Evolutionary conservation across 2,113 vertebrate genomes (phyloP).

Genomic region (Epinephelus lanceolatus): DNA sequence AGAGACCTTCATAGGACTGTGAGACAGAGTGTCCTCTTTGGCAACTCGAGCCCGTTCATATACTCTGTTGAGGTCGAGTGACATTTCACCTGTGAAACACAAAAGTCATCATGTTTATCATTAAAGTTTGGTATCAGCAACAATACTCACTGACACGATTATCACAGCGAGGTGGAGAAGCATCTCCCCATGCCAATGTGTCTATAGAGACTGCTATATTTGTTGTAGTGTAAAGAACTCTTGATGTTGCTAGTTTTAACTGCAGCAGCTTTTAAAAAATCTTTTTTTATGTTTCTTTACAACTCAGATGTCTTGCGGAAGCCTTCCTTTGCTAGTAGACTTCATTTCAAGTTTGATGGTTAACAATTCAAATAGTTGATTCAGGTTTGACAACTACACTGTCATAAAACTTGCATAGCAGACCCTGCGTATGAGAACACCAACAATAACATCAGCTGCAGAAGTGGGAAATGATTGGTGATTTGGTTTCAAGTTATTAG

Average conservation of each 20-base stretch:
- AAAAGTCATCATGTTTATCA: background rate
- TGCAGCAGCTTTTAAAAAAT: background rate
- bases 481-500: background rate
- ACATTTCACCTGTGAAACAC: conserved; percentile 65
- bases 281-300: too few relatives aligned
- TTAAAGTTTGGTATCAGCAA: background rate
- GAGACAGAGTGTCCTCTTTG: conserved; percentile 69
- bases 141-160: background rate
- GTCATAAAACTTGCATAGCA: background rate
- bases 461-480: background rate
- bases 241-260: background rate
- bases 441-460: background rate
- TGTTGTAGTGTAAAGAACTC: background rate
- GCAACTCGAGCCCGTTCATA: conserved; percentile 78
- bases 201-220: background rate
- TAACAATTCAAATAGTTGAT: background rate
- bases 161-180: background rate
- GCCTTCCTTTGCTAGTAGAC: too few relatives aligned
- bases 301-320: too few relatives aligned
- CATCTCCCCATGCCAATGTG: background rate
- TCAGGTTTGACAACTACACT: background rate
- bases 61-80: conserved; percentile 79
- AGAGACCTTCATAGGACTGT: conserved; percentile 72
- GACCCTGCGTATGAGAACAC: background rate
- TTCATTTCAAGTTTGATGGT: background rate